Evolutionary conservation across 2,888 invertebrate genomes (phyloP).

Genomic region (Ashinkailepas kermadecensis): DNA sequence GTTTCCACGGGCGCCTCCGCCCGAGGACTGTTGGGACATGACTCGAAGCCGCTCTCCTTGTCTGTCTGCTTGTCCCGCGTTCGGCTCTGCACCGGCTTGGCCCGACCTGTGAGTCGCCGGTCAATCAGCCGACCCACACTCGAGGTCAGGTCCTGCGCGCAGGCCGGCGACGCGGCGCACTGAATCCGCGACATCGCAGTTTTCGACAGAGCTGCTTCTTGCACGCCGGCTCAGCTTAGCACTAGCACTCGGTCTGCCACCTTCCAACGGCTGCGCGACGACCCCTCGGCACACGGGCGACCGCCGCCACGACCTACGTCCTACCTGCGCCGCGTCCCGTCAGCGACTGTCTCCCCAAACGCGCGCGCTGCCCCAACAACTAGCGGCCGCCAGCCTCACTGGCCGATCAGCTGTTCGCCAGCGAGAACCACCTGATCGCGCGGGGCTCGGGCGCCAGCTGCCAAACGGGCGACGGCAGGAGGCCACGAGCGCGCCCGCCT

Average conservation of each 20-base stretch:
- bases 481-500: background rate
- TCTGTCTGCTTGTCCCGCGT: background rate
- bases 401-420: slow-evolving; percentile 5
- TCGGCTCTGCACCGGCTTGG: background rate
- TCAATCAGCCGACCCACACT: background rate
- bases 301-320: background rate
- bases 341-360: too few species aligned
- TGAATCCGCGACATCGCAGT: background rate
- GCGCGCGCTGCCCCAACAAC: background rate
- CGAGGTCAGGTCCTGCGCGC: background rate
- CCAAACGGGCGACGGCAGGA: background rate
- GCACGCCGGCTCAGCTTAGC: too few species aligned
- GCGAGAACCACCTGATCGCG: background rate
- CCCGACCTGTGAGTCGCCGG: background rate
- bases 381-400: background rate
- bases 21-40: background rate
- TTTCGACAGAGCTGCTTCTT: too few species aligned
- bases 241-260: too few species aligned
- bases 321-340: background rate
- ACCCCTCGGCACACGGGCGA: background rate
- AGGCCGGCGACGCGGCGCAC: background rate
- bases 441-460: background rate
- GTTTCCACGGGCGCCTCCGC: background rate
- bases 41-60: slow-evolving; percentile 19
- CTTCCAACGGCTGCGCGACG: too few species aligned